Evolutionary conservation across 2,113 vertebrate genomes (phyloP), one percentile per base, ranked within the genome.

Genomic region (Nymphicus hollandicus): DNA sequence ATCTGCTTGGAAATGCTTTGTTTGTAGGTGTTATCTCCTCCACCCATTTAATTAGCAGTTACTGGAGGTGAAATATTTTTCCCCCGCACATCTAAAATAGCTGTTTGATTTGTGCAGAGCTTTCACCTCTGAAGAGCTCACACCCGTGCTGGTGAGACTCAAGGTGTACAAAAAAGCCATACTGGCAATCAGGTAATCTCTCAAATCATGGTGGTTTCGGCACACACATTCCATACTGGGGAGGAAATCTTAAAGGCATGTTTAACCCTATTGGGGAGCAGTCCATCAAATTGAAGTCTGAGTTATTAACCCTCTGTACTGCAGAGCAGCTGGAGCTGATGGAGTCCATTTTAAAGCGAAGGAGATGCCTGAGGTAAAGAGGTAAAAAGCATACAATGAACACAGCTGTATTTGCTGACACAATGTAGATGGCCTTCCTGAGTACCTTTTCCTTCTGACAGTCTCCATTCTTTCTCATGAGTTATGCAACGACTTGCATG

Each of bases 361-460:
- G 66, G 22, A 98, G 60, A 19, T 97, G 94, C 33, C 96, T 95
- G 0, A 97, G 10, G 35, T 97, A 94, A 37, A 97, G 65, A 11
- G 97, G 97, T 6, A 96, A 81, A 86, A 98, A 98, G 56, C 97
- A 98, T 5, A 98, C 0, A 14, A 97, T 44, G 39, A 98, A 98
- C 39, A 97, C 90, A 27, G 69, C 52, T 89, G 98, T 47, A 73
- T 98, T 98, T 66, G 97, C 95, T 24, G 85, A 60, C 50, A 98
- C 88, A 1, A 98, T 96, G 31, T 86, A 84, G 37, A 95, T 52
- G 0, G 97, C 94, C 60, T 96, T 97, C 65, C 58, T 96, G 70
- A 93, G 44, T 3, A 13, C 25, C 52, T 78, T 96, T 14, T 80
- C 52, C 9, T 73, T 17, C 8, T 81, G 79, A 3, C 35, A 43